Evolutionary conservation across 2,888 invertebrate species (phyloP), one percentile per base, ranked within the genome.

Genomic region (Agrotis segetum): DNA sequence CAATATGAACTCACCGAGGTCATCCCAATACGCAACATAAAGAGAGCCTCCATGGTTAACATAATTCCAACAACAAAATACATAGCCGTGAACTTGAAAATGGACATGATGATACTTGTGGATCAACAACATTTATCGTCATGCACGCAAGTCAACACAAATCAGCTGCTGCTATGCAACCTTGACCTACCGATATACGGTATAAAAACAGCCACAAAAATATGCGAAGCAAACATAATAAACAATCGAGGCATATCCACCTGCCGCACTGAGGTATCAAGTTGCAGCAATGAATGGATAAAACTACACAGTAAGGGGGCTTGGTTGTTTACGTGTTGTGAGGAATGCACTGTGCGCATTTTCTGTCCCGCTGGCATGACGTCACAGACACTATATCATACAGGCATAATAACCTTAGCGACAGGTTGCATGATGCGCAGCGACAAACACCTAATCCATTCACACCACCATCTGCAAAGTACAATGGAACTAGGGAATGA

Each of bases 311-410:
- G 16, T 7, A 53, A 21, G 53, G 24, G 21, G 7, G 24, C 21
- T 53, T 29, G 56, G n/a, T 29, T 56, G 17, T 55, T 55, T 29
- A 55, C 55, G 9, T 55, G 29, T 55, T 55, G 55, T 17, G 55
- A 55, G 24, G 55, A 55, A 55, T 29, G 9, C 29, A 29, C n/a
- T 29, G n/a, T 34, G 56, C n/a, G 56, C 56, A 56, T n/a, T 56
- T 34, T 34, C 24, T 53, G 24, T 53, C 53, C 19, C n/a, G 50
- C 19, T 50, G 50, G 50, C 3, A 50, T 50, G n/a, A 50, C 19
- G 19, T 50, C 50, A 50, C 19, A 50, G n/a, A 50, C 50, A 19
- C 50, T 50, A 11, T n/a, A 40, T 16, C 16, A 53, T 17, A 53
- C 21, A 29, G 24, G 24, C 24, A 29, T 29, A 29, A 29, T 29